phyloP scores from a whole-genome alignment of 2,888 invertebrate species.

The Drosophila paramelanica region DNA sequence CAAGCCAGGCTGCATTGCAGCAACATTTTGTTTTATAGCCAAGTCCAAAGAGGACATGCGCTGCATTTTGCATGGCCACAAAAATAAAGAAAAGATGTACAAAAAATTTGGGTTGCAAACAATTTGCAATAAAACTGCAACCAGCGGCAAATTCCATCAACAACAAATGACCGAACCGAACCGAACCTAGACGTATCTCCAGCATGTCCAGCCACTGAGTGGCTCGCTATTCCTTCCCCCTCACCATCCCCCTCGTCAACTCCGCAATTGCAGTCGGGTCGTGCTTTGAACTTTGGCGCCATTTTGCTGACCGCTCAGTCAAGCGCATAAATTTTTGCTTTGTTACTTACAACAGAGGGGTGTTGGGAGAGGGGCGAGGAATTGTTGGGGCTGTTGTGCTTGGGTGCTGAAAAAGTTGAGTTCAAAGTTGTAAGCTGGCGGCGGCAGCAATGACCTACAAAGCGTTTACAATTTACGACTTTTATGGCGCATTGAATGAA shows the following conservation, averaged over 20 bases:
- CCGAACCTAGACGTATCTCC: conserved; percentile 42
- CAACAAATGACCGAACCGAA: conserved; percentile 22
- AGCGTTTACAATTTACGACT: conserved; percentile 79
- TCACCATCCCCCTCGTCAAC: background rate
- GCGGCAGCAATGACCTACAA: conserved; percentile 76
- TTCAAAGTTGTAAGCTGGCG: conserved; percentile 51
- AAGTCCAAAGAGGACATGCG: conserved; percentile 70
- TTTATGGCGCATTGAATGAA: conserved; percentile 64
- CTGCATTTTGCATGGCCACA: conserved; percentile 68
- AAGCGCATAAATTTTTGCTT: conserved; percentile 69
- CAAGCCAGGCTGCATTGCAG: conserved; percentile 61
- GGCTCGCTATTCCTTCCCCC: conserved; percentile 22
- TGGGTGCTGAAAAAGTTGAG: conserved; percentile 37
- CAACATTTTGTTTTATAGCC: conserved; percentile 64
- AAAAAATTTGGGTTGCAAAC: conserved; percentile 53
- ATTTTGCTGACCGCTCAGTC: conserved; percentile 70
- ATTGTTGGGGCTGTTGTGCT: background rate
- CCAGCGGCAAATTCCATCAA: conserved; percentile 24
- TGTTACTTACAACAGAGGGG: conserved; percentile 38
- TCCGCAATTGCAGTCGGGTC: conserved; percentile 35
- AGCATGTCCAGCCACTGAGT: conserved; percentile 65
- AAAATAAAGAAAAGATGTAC: conserved; percentile 8
- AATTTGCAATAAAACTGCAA: conserved; percentile 75
- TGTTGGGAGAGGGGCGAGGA: background rate
- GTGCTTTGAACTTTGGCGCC: conserved; percentile 81